Percentiles rank a stretch among this genome's conserved stretches.
phyloP scores from a whole-genome alignment of 2,888 invertebrate genomes.

The Dinocampus coccinellae region DNA sequence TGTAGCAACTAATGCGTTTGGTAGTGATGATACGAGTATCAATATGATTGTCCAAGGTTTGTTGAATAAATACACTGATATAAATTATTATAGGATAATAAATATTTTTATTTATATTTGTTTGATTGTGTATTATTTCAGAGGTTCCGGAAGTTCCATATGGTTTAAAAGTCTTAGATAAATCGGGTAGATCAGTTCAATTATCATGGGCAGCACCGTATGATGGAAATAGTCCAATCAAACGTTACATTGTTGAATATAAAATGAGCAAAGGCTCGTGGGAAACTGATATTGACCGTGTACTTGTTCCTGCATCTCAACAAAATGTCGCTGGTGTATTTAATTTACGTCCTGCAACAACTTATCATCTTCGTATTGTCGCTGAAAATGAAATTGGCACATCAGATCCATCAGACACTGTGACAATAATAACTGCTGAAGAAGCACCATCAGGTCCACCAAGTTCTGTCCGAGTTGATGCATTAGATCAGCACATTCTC shows the following conservation, averaged over 20 bases:
- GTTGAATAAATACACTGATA: constrained; percentile 17
- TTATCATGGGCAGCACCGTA: constrained; percentile 94
- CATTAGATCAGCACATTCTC: constrained; percentile 88
- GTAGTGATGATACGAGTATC: constrained; percentile 94
- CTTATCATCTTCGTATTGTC: constrained; percentile 92
- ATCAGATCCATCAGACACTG: constrained; percentile 93
- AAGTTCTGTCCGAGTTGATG: constrained; percentile 86
- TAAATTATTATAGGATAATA: neutral
- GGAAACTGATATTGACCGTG: constrained; percentile 89
- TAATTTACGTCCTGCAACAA: constrained; percentile 90
- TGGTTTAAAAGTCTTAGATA: constrained; percentile 88
- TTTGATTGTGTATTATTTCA: constrained; percentile 61
- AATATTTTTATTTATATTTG: constrained; percentile 34
- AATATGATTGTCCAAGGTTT: constrained; percentile 93
- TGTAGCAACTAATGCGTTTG: constrained; percentile 93
- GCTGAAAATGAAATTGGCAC: constrained; percentile 94
- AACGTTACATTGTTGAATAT: constrained; percentile 90
- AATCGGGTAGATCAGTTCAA: constrained; percentile 91
- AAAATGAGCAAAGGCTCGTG: constrained; percentile 86
- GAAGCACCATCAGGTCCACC: constrained; percentile 90
- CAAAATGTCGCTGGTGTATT: constrained; percentile 91
- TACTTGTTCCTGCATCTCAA: constrained; percentile 86
- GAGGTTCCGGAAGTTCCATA: constrained; percentile 92
- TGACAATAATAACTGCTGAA: constrained; percentile 95
- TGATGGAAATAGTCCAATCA: constrained; percentile 91